Base-by-base conservation (phyloP, 1,140 invertebrate species). In the Macrobrachium nipponense region DNA sequence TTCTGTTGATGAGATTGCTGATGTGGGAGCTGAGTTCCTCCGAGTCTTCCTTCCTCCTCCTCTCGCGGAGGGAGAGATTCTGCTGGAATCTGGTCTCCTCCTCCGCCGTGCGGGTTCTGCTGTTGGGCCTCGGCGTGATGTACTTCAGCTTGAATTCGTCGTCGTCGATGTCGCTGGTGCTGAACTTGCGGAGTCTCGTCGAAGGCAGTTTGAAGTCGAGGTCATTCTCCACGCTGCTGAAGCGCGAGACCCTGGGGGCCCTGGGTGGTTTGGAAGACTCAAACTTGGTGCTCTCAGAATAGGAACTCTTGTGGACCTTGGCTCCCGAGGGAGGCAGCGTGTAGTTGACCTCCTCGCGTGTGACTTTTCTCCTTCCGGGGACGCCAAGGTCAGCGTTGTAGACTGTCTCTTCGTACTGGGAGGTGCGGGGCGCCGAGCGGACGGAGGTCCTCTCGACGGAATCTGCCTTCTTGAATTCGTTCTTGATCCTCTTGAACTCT, bases 11-110 rank as follows among this genome's bases (percentile, higher is more conserved):
- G 59, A 88, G 86, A 18, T 70, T 86, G 82, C 82, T 86, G 70
- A 88, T 86, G 60, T 86, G 82, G 36, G 66, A 23, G n/a, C 70
- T 82, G n/a, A 88, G 87, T 60, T 88, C 79, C 14, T 86, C 87
- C n/a, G 87, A 86, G 68, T 88, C 87, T 61, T 78, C 73, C 17
- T 82, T 83, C 10, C 82, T 77, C 5, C 87, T 75, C 17, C 66
- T 43, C 36, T 72, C 75, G 72, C 51, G 51, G 3, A 51, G 51
- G 51, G 60, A 51, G 36, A 88, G 61, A 20, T 88, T 77, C 78
- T 61, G 77, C 10, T 82, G 58, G 20, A 59, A 76, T 36, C 72
- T n/a, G 44, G 77, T 81, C 12, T 73, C 79, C 17, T 79, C 66
- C 17, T 75, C 84, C n/a, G 58, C 51, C 61, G 76, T 61, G 17